Evolutionary conservation across 2,113 vertebrate species (phyloP), one percentile per base, ranked within the genome.

Genomic region (Thamnophis sirtalis): DNA sequence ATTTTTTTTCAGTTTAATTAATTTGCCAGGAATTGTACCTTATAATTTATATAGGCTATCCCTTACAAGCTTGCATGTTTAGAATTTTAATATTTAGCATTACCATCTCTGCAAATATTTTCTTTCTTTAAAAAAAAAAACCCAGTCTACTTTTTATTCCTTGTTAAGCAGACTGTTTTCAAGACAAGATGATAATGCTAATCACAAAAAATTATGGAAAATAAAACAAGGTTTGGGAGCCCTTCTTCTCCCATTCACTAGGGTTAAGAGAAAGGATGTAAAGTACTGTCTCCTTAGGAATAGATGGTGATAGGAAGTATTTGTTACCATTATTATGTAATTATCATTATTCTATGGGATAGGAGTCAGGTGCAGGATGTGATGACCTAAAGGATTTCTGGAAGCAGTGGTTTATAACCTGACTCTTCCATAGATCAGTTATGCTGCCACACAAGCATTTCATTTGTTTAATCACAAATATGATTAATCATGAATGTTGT

Each of bases 401-500:
- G 63, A 17, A 73, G 15, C 13, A 73, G 63, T 33, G n/a, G 63
- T 73, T 73, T 17, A 73, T 33, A 73, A 33, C n/a, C n/a, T 17
- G 13, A 73, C n/a, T n/a, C n/a, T 73, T 73, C 63, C n/a, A 33
- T 73, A 9, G 60, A 11, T 63, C 60, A 63, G 60, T 26, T 28
- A 4, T 63, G 26, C 10, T 68, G 60, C 60, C 38, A 38, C 0
- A 3, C 6, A 92, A 93, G 53, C 0, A 94, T 95, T 96, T 94
- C 3, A 92, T 94, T 95, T 96, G 94, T 94, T 96, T 96, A 95
- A 95, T 94, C 85, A 84, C 87, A 87, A 55, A 93, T 10, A 91
- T 91, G n/a, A 95, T 85, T 96, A 95, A 94, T 95, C 90, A 95
- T 95, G 94, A 96, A 95, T 95, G 94, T 96, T 95, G 91, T 92